Conservation (phyloP, 2,888 invertebrate genomes). For the Odontocolon sp. region DNA sequence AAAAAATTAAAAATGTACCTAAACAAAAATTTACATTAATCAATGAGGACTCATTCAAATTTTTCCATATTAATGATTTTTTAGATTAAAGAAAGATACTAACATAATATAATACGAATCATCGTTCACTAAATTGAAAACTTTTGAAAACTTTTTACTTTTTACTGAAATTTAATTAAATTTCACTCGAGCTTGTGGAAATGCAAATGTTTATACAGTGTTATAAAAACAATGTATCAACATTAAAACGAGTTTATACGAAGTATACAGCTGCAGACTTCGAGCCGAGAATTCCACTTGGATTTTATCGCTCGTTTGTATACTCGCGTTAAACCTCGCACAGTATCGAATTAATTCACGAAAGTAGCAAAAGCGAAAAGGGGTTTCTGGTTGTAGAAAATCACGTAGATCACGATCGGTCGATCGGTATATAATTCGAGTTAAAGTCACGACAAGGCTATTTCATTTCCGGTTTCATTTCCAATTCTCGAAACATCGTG, state of each 20-base stretch:
- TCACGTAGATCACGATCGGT: slow-evolving; percentile 8
- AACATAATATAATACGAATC: no score
- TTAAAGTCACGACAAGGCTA: neutral
- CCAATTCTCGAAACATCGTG: neutral
- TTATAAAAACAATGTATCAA: neutral
- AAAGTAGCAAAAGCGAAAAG: slow-evolving; percentile 7
- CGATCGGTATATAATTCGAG: neutral
- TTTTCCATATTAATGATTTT: no score
- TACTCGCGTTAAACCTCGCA: slow-evolving; percentile 2
- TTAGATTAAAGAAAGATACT: no score
- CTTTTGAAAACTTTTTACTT: no score
- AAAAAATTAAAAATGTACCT: no score
- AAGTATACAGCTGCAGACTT: neutral
- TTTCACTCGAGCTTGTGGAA: neutral
- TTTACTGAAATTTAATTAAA: no score
- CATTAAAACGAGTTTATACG: neutral
- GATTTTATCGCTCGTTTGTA: slow-evolving; percentile 25
- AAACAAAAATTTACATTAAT: no score
- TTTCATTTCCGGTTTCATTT: neutral
- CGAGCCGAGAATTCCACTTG: slow-evolving; percentile 2
- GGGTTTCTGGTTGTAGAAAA: neutral
- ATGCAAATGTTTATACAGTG: neutral
- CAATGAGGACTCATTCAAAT: no score
- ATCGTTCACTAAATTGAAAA: no score
- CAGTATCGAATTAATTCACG: neutral